A percentile compares a stretch with the other conserved stretches of the same genome.
These are phyloP conservation scores for Limnephilus marmoratus DNA, from an alignment of 2,888 invertebrate genomes.

Conservation along the genomic window DNA sequence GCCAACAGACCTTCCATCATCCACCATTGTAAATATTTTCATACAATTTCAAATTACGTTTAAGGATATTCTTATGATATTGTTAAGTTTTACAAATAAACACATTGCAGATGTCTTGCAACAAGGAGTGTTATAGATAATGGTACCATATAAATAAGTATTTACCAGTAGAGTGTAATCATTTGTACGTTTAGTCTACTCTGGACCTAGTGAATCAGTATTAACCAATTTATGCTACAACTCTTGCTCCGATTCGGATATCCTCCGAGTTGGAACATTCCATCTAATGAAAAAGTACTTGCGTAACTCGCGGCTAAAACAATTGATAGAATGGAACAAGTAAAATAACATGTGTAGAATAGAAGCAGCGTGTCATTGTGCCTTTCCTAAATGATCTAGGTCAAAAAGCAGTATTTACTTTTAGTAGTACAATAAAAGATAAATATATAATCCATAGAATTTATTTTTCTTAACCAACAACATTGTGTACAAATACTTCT, in stretches of 20 bases:
- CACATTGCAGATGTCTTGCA: constrained; percentile 38
- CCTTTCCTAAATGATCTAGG: constrained; percentile 50
- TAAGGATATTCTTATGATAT: constrained; percentile 51
- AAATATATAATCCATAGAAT: constrained; percentile 60
- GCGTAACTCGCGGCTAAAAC: constrained; percentile 9
- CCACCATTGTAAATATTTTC: constrained; percentile 61
- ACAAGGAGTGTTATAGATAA: constrained; percentile 50
- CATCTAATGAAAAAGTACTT: background rate
- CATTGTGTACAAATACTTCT: constrained; percentile 63
- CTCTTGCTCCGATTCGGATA: background rate
- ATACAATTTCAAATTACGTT: constrained; percentile 42
- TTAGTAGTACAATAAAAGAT: constrained; percentile 49
- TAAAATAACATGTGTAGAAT: background rate
- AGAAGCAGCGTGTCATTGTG: constrained; percentile 4
- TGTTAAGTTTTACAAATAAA: constrained; percentile 45
- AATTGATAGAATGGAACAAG: constrained; percentile 4
- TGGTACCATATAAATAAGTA: constrained; percentile 65
- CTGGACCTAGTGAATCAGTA: constrained; percentile 58
- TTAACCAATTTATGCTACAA: constrained; percentile 39
- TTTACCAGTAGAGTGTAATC: constrained; percentile 65
- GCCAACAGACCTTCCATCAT: constrained; percentile 62
- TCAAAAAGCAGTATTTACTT: constrained; percentile 55
- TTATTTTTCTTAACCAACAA: constrained; percentile 61
- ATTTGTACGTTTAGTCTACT: constrained; percentile 52
- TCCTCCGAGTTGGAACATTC: background rate